A percentile compares a stretch with the other conserved stretches of the same genome.
These are phyloP conservation scores for Austrolebias charrua DNA, from an alignment of 2,797 vertebrate genomes.

Conservation along the genomic window DNA sequence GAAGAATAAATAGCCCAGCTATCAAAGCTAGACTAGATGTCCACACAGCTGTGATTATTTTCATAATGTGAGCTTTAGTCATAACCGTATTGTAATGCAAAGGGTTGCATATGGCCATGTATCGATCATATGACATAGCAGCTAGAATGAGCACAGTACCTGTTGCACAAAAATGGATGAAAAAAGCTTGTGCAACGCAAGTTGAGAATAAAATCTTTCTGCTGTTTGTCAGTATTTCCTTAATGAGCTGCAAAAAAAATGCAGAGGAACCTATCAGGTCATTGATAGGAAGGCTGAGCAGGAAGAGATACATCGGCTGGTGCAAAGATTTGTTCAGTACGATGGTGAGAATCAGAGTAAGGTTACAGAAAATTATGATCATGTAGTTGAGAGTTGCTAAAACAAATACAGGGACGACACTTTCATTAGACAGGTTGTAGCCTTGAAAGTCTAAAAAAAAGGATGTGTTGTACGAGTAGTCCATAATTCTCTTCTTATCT, in stretches of 20 bases:
- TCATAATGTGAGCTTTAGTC: constrained; percentile 67
- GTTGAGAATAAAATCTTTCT: constrained; percentile 68
- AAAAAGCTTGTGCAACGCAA: constrained; percentile 84
- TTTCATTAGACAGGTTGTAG: constrained; percentile 60
- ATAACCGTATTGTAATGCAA: constrained; percentile 78
- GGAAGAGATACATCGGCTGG: constrained; percentile 76
- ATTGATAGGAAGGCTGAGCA: constrained; percentile 75
- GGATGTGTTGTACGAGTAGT: constrained; percentile 53
- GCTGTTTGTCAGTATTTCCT: constrained; percentile 68
- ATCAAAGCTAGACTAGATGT: constrained; percentile 50
- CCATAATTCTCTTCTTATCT: constrained; percentile 31
- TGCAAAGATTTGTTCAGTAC: constrained; percentile 73
- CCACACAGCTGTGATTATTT: constrained; percentile 68
- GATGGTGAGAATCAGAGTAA: constrained; percentile 70
- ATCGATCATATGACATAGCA: constrained; percentile 82
- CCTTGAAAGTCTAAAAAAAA: constrained; percentile 47
- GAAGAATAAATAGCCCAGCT: constrained; percentile 64
- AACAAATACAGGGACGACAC: constrained; percentile 58
- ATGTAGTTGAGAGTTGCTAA: constrained; percentile 73
- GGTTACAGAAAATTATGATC: constrained; percentile 77
- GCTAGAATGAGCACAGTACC: constrained; percentile 70
- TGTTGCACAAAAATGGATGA: constrained; percentile 79
- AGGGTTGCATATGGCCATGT: constrained; percentile 81
- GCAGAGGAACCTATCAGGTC: constrained; percentile 76
- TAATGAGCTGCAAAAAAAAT: constrained; percentile 72